Percentiles rank a stretch among this genome's conserved stretches.
Conservation (phyloP, 30 jellyfish, hydroid and myxozoan genomes). For the Cassiopea andromeda region DNA sequence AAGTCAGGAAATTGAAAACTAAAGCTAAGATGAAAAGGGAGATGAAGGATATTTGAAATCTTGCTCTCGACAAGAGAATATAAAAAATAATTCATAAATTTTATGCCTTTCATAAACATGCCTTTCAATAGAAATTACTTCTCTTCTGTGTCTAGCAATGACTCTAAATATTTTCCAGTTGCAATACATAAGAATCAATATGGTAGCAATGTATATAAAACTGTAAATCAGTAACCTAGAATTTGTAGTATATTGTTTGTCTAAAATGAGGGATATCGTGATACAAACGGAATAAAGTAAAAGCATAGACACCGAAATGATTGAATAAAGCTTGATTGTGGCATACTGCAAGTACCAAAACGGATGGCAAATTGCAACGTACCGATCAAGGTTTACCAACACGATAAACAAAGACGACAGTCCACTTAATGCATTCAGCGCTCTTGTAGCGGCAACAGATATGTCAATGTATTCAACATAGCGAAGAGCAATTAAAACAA, state of each 20-base stretch:
- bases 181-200: neutral
- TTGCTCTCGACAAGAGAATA: neutral
- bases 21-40: neutral
- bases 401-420: conserved; percentile 20
- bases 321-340: neutral
- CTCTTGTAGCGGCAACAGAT: too few species aligned
- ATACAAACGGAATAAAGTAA: neutral
- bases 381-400: conserved; percentile 15
- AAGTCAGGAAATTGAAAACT: neutral
- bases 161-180: neutral
- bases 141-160: neutral
- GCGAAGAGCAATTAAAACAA: too few species aligned
- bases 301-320: neutral
- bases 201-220: neutral
- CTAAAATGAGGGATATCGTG: neutral
- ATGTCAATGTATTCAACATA: too few species aligned
- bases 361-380: conserved; percentile 32
- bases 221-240: neutral
- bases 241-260: too few species aligned
- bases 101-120: neutral
- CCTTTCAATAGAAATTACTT: neutral
- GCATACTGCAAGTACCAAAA: conserved; percentile 4
- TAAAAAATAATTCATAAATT: neutral
- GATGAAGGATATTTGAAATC: neutral
- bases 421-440: neutral